Base-by-base conservation (phyloP, 2,888 invertebrate species). In the Gerris lacustris region DNA sequence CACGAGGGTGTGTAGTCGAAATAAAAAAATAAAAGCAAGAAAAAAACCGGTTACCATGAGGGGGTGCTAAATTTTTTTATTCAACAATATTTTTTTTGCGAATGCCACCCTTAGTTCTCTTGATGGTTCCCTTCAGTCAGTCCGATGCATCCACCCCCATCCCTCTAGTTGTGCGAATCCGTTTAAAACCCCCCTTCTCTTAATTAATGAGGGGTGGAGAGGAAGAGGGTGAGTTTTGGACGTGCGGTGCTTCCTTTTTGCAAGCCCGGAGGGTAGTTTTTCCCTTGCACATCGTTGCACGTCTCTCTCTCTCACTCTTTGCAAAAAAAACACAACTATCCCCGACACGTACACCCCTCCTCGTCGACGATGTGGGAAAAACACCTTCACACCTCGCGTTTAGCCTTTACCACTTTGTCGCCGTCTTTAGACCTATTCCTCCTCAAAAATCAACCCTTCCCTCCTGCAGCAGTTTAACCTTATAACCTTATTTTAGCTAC, bases 201-300 rank as follows among this genome's bases (percentile, higher is more conserved):
- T 55, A 55, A 55, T 55, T 55, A 55, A 55, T 55, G 55, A 55
- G 55, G 55, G 55, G 55, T 55, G 15, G 55, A 9, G 55, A 55
- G 9, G 31, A 31, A 31, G 55, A 55, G 15, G 55, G 55, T 11
- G 55, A 55, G 55, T 31, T 31, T 31, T 31, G 31, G 31, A 55
- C 11, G 15, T 55, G 55, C 55, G 55, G 55, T 55, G 55, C 55
- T 55, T 55, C 55, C 55, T 55, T 11, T 55, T 55, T 55, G 55
- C 55, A 55, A 55, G 55, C 55, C 55, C 55, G 9, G 55, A 11
- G 15, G 55, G 15, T 9, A 15, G 55, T 9, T 55, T 9, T 11
- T 11, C 11, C 55, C 15, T 11, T 55, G 55, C 55, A 55, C 55
- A 55, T 55, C 55, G 55, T 9, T 55, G 55, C 55, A 55, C 9